These are phyloP conservation scores for Muscina levida DNA, from an alignment of 2,888 invertebrate genomes.

Conservation along the genomic window DNA sequence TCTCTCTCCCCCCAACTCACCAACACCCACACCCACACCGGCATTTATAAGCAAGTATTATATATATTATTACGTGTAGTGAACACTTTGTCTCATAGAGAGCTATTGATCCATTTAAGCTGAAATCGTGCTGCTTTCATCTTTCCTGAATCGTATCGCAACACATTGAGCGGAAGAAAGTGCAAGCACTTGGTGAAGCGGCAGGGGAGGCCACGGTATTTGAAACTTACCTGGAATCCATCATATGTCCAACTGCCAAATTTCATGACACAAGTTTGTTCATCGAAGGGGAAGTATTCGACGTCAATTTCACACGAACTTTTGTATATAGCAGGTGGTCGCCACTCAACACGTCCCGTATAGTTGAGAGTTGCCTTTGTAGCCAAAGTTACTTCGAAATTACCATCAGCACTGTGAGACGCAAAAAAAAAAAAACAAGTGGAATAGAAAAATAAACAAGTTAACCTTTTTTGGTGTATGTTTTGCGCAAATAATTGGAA, in stretches of 20 bases:
- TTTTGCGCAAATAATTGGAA: conserved; percentile 12
- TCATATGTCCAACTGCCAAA: conserved; percentile 92
- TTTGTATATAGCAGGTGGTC: conserved; percentile 94
- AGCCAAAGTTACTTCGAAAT: conserved; percentile 91
- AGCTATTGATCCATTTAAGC: conserved; percentile 36
- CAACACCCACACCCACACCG: not conserved
- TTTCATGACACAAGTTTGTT: conserved; percentile 93
- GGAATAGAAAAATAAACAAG: conserved; percentile 14
- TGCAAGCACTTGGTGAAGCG: not conserved
- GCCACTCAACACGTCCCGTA: conserved; percentile 92
- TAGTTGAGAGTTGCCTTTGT: conserved; percentile 90
- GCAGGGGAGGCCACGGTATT: not conserved
- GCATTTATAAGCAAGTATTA: too few species aligned
- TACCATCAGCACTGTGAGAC: conserved; percentile 87
- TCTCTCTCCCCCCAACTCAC: not conserved
- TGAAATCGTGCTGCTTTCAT: conserved; percentile 12
- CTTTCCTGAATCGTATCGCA: too few species aligned
- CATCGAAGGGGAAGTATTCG: conserved; percentile 92
- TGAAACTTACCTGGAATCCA: conserved; percentile 85
- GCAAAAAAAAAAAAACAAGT: conserved; percentile 32
- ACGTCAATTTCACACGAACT: conserved; percentile 93
- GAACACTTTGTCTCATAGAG: conserved; percentile 27
- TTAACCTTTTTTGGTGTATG: conserved; percentile 29
- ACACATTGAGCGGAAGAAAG: too few species aligned
- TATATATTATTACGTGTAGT: conserved; percentile 18